phyloP scores from a whole-genome alignment of 2,888 invertebrate species.

The Eupithecia centaureata region DNA sequence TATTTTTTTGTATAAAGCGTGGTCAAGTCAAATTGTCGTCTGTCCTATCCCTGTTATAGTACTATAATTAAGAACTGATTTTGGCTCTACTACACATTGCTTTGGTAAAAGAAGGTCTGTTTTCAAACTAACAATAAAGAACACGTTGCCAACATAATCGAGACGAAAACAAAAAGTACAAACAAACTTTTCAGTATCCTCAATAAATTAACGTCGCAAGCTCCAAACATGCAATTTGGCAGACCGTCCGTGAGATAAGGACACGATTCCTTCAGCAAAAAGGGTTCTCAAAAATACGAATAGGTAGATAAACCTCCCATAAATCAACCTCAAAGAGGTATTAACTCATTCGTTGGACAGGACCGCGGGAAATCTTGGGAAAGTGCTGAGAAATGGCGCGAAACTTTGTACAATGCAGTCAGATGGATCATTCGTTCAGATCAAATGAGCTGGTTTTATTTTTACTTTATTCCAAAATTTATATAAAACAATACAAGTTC shows the following conservation, averaged over 20 bases:
- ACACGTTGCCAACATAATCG: constrained; percentile 7
- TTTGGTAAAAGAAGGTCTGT: too few species aligned
- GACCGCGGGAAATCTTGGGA: constrained; percentile 30
- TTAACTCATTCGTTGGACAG: constrained; percentile 40
- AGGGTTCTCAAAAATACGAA: constrained; percentile 30
- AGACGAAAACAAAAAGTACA: background rate
- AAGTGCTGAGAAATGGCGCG: constrained; percentile 33
- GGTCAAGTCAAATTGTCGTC: too few species aligned
- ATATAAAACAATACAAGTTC: background rate
- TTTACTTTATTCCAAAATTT: background rate
- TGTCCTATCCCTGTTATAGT: background rate
- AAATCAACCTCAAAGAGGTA: constrained; percentile 39
- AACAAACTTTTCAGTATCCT: constrained; percentile 6
- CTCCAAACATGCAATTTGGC: constrained; percentile 34
- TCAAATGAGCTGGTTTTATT: constrained; percentile 1
- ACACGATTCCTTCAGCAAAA: constrained; percentile 28
- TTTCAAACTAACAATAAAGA: background rate
- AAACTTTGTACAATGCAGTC: constrained; percentile 39
- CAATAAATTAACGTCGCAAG: constrained; percentile 28
- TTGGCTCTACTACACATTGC: too few species aligned
- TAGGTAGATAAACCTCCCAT: constrained; percentile 27
- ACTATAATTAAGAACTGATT: too few species aligned
- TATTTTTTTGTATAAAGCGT: too few species aligned
- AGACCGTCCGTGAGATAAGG: constrained; percentile 26
- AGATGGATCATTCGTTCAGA: constrained; percentile 7